A percentile compares a stretch with the other conserved stretches of the same genome.
Evolutionary conservation across 2,888 invertebrate genomes (phyloP).

Genomic region (Norana najaformis): DNA sequence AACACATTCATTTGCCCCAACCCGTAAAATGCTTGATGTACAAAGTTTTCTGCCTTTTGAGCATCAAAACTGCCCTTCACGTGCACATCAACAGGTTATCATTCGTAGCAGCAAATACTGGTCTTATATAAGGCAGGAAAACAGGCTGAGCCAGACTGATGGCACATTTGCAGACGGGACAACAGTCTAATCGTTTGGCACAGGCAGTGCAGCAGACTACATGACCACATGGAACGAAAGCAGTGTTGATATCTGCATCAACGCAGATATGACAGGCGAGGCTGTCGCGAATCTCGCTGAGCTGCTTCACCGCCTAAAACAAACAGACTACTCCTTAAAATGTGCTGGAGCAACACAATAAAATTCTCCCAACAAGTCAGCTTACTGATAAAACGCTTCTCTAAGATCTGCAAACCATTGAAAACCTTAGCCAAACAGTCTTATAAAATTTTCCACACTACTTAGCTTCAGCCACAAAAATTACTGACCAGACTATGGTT

Average conservation of each 20-base stretch:
- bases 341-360: too few relatives aligned
- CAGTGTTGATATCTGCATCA: slow-evolving; percentile 80
- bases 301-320: slow-evolving; percentile 43
- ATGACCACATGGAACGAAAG: slow-evolving; percentile 86
- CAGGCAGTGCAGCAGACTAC: slow-evolving; percentile 80
- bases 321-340: not conserved
- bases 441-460: too few relatives aligned
- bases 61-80: not conserved
- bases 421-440: too few relatives aligned
- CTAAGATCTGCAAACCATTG: too few relatives aligned
- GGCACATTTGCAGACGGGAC: slow-evolving; percentile 76
- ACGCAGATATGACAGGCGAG: slow-evolving; percentile 85
- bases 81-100: not conserved
- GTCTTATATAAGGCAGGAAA: slow-evolving; percentile 61
- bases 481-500: not conserved
- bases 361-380: not conserved
- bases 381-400: too few relatives aligned
- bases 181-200: slow-evolving; percentile 74
- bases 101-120: not conserved
- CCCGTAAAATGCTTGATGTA: not conserved
- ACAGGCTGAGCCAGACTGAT: slow-evolving; percentile 74
- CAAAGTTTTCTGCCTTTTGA: not conserved
- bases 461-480: too few relatives aligned
- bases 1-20: not conserved
- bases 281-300: slow-evolving; percentile 60